A percentile compares a stretch with the other conserved stretches of the same genome.
Evolutionary conservation across 2,888 invertebrate genomes (phyloP).

Genomic region (Mythimna vitellina): DNA sequence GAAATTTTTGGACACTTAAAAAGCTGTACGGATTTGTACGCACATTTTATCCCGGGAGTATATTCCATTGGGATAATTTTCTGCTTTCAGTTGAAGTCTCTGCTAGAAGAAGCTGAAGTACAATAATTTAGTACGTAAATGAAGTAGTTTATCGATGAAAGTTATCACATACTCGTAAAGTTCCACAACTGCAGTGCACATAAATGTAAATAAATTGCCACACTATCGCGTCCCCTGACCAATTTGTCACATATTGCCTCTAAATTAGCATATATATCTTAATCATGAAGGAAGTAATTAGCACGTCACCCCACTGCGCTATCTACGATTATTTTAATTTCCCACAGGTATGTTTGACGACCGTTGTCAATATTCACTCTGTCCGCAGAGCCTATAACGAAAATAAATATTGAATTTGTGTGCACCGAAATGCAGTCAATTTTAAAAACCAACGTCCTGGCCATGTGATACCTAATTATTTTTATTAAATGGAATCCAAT

Average conservation of each 20-base stretch:
- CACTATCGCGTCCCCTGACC: constrained; percentile 27
- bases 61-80: too few relatives aligned
- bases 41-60: too few relatives aligned
- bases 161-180: constrained; percentile 35
- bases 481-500: constrained; percentile 11
- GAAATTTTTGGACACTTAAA: too few relatives aligned
- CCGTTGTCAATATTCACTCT: constrained; percentile 5
- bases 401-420: constrained; percentile 31
- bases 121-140: constrained; percentile 31
- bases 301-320: constrained; percentile 6
- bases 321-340: constrained; percentile 38
- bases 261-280: constrained; percentile 47
- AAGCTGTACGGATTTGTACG: too few relatives aligned
- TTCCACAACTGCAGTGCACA: constrained; percentile 13
- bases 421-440: not conserved
- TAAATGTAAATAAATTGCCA: constrained; percentile 42
- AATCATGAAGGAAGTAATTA: constrained; percentile 47
- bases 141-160: constrained; percentile 27
- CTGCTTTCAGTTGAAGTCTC: too few relatives aligned
- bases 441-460: constrained; percentile 25
- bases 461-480: not conserved
- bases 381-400: not conserved
- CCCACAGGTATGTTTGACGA: constrained; percentile 36
- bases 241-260: constrained; percentile 49
- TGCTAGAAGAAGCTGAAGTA: not conserved